Evolutionary conservation across 2,113 vertebrate genomes (phyloP), one percentile per base, ranked within the genome.

Genomic region (Romanogobio albipinnatus): DNA sequence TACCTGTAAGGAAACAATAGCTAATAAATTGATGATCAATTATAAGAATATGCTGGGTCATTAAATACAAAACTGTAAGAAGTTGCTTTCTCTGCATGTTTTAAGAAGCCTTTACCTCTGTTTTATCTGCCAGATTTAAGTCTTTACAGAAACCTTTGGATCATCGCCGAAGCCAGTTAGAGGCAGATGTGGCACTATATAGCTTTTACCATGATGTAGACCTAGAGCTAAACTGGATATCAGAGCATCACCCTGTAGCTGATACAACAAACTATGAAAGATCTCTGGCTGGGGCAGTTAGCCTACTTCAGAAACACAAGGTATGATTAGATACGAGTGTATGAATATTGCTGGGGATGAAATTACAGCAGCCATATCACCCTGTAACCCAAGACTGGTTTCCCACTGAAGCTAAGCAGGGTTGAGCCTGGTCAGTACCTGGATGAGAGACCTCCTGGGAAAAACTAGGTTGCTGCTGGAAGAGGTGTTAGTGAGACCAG

Each of bases 171-270:
- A 88, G 90, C 47, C 88, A 95, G 86, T 90, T 98, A 85, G 95
- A 97, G 89, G 94, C 94, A 22, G 93, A 93, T 0, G 94, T 96
- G 70, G 91, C 91, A 62, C 92, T 97, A 8, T 94, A 94, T 71
- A 94, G 93, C 64, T 97, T 98, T 87, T 93, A 93, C 77, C 94
- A 96, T 6, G 93, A 95, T 19, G 94, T 95, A 64, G 91, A 95
- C 78, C 88, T 94, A 87, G 97, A 98, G 87, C 88, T 96, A 76
- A 92, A 81, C 47, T 98, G 97, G 97, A 95, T 97, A 74, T 91
- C 93, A 0, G 96, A 97, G 87, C 94, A 92, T 59, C 84, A 94
- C 81, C 93, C 95, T 45, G 73, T 89, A 5, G 87, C 90, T 45
- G 89, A 87, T 59, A 94, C 94, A 0, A 87, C 88, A 3, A 90